Evolutionary conservation across 2,797 vertebrate species (phyloP).

Genomic region (Poeciliopsis turneri): DNA sequence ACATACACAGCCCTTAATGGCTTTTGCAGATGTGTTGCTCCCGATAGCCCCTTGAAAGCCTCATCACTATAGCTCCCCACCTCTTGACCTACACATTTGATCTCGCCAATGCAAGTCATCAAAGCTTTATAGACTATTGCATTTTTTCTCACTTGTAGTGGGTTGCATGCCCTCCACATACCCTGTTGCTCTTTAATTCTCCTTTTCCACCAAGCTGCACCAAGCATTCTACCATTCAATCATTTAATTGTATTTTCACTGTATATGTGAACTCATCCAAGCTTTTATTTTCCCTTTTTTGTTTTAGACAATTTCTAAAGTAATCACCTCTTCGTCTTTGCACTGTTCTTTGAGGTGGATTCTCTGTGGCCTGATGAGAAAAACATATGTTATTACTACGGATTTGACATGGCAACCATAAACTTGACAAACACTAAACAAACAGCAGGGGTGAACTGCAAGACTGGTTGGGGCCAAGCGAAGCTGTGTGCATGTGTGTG

Average conservation of each 20-base stretch:
- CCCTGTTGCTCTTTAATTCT: slow-evolving; percentile 47
- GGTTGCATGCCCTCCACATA: slow-evolving; percentile 55
- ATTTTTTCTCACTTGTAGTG: slow-evolving; percentile 63
- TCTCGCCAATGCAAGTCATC: slow-evolving; percentile 77
- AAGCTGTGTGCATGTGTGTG: not conserved
- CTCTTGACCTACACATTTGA: slow-evolving; percentile 44
- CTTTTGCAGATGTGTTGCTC: slow-evolving; percentile 92
- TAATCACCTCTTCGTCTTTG: not conserved
- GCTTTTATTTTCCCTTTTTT: not conserved
- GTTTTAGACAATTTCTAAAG: slow-evolving; percentile 13
- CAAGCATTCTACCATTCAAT: slow-evolving; percentile 11
- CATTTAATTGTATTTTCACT: not conserved
- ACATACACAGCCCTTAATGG: slow-evolving; percentile 85
- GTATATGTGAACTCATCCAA: not conserved
- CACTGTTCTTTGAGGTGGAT: slow-evolving; percentile 28
- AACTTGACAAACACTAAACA: slow-evolving; percentile 81
- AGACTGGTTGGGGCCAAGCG: slow-evolving; percentile 34
- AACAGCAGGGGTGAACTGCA: slow-evolving; percentile 75
- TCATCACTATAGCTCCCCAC: slow-evolving; percentile 73
- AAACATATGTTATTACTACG: slow-evolving; percentile 60
- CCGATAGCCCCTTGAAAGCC: slow-evolving; percentile 66
- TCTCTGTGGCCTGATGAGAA: slow-evolving; percentile 65
- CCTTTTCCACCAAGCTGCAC: slow-evolving; percentile 24
- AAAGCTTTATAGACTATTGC: slow-evolving; percentile 79
- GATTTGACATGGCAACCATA: slow-evolving; percentile 66